These are phyloP conservation scores for Macheiramphus alcinus DNA, from an alignment of 2,113 vertebrate genomes.

Conservation along the genomic window DNA sequence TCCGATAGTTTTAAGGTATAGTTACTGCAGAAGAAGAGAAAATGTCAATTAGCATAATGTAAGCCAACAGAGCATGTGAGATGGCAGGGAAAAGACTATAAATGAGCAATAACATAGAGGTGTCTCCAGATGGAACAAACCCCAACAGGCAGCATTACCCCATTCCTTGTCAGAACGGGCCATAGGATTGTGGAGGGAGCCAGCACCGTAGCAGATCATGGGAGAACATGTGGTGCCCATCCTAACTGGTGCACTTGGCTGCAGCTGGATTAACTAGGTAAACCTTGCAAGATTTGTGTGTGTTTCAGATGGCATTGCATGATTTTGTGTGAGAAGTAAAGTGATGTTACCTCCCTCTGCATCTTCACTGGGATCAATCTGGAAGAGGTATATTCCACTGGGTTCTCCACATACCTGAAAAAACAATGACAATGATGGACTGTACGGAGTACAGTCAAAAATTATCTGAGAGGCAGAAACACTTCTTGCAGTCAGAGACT, in stretches of 20 bases:
- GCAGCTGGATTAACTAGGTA: not conserved
- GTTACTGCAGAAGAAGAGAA: not conserved
- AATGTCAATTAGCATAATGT: not conserved
- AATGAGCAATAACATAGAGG: not conserved
- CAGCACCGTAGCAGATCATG: rapidly evolving
- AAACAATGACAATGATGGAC: rapidly evolving
- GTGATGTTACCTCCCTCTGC: not conserved
- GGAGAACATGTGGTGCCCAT: not conserved
- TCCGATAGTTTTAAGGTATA: not conserved
- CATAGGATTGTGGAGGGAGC: not conserved
- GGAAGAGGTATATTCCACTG: not conserved
- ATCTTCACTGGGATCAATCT: not conserved
- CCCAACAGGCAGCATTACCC: not conserved
- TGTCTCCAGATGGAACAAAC: not conserved
- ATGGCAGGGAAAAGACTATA: not conserved
- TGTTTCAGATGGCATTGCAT: too few relatives aligned
- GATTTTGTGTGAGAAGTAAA: not conserved
- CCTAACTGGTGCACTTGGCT: not conserved
- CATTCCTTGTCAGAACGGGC: not conserved
- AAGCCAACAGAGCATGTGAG: not conserved
- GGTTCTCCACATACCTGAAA: not conserved
- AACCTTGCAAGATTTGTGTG: not conserved
- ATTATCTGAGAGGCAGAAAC: not conserved
- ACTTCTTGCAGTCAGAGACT: not conserved
- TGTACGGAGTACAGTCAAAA: not conserved